Base-by-base conservation (phyloP, 2,797 vertebrate genomes). In the Iguana delicatissima region DNA sequence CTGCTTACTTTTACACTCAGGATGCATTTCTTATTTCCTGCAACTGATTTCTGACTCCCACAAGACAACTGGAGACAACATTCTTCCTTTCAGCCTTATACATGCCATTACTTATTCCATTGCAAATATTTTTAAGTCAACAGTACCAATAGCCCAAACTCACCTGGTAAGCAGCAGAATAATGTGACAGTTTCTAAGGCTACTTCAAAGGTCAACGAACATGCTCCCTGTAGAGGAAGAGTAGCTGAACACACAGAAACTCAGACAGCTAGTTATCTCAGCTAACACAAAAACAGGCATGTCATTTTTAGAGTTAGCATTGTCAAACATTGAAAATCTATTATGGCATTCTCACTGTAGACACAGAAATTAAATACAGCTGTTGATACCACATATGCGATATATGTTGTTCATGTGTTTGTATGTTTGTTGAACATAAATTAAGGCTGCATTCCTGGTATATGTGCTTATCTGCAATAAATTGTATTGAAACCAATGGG, bases 121-220 rank as follows among this genome's bases (percentile, higher is more conserved):
- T 8, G 29, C 55, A 50, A 81, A 59, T 52, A 38, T n/a, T 35
- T 86, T 86, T 74, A 62, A 74, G 55, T 50, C 80, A 29, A 35
- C 55, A n/a, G 24, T 73, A 22, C 76, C 52, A 90, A 73, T 72
- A 92, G 42, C 35, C 9, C 22, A 91, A 81, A 82, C 20, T 62
- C 69, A 91, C 14, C 32, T 83, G 26, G 52, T 29, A 86, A n/a
- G 32, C n/a, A 67, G 1, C 87, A 1, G 26, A 90, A 32, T 88
- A 77, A 83, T n/a, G 0, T 86, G 57, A 73, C 1, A 85, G 55
- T 72, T 2, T 55, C 16, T 83, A 32, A 90, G 8, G 4, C 18
- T 80, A 90, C 86, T 85, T 77, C 62, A 52, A 88, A 91, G n/a
- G 59, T 89, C 73, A 93, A 26, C 67, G 85, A 38, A 16, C 90